Conservation (phyloP, 2,888 invertebrate species). For the Hemithea aestivaria region DNA sequence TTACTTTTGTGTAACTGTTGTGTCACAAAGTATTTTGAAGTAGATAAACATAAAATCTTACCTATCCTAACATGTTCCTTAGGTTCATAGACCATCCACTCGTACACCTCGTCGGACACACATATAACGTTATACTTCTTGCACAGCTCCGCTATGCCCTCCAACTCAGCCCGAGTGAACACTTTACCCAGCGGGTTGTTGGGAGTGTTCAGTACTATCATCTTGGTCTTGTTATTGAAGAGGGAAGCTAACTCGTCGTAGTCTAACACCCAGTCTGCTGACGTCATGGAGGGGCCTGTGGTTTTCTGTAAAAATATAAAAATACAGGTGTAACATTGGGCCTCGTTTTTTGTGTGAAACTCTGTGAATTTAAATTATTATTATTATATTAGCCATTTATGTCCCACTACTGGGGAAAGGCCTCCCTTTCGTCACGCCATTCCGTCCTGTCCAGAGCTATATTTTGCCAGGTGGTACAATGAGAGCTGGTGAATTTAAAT, state of each 20-base stretch:
- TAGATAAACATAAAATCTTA: conserved; percentile 46
- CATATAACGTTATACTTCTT: conserved; percentile 12
- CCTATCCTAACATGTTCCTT: conserved; percentile 94
- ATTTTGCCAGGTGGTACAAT: too few relatives aligned
- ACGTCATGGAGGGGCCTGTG: conserved; percentile 75
- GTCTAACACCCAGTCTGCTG: conserved; percentile 95
- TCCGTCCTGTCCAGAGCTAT: too few relatives aligned
- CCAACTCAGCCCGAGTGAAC: conserved; percentile 80
- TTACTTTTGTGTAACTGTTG: too few relatives aligned
- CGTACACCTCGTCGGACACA: conserved; percentile 78
- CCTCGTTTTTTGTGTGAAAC: too few relatives aligned
- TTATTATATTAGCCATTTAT: too few relatives aligned
- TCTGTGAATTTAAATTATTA: too few relatives aligned
- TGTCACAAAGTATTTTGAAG: background rate
- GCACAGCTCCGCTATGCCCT: conserved; percentile 10
- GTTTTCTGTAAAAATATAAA: conserved; percentile 37
- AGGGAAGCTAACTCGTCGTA: conserved; percentile 86
- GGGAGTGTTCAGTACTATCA: conserved; percentile 96
- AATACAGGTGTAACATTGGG: background rate
- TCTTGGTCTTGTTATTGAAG: conserved; percentile 94
- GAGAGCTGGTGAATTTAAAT: too few relatives aligned
- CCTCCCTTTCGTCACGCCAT: too few relatives aligned
- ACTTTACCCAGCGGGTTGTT: conserved; percentile 98
- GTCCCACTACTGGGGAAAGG: too few relatives aligned
- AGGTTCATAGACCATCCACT: conserved; percentile 95